Evolutionary conservation across 2,888 invertebrate genomes (phyloP).

Genomic region (Entomobrya proxima): DNA sequence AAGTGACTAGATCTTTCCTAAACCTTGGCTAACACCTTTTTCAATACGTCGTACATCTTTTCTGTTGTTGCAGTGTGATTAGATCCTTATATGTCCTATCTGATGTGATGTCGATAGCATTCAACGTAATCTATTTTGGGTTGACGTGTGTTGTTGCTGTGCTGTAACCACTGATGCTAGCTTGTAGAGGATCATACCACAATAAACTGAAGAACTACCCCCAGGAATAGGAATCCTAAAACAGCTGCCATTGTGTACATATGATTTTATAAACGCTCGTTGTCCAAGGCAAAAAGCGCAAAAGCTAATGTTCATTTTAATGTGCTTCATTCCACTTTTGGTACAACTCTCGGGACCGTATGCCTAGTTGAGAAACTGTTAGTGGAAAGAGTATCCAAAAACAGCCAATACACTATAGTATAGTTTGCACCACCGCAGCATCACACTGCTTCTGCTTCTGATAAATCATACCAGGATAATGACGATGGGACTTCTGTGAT

Average conservation of each 20-base stretch:
- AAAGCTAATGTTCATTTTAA: conserved; percentile 64
- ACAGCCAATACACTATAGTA: background rate
- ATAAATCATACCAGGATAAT: no score
- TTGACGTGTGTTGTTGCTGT: background rate
- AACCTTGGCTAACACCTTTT: conserved; percentile 13
- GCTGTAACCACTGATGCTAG: background rate
- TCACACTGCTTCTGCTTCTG: no score
- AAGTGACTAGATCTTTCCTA: background rate
- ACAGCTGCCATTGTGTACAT: background rate
- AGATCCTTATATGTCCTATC: background rate
- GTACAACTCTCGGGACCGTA: conserved; percentile 43
- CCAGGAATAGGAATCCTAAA: background rate
- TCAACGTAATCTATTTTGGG: conserved; percentile 32
- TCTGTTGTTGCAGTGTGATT: background rate
- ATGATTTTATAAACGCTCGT: background rate
- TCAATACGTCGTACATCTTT: conserved; percentile 34
- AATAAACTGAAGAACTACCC: background rate
- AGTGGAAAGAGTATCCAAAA: conserved; percentile 1
- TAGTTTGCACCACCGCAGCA: background rate
- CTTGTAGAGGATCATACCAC: background rate
- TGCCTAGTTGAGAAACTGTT: conserved; percentile 36
- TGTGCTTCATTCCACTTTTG: conserved; percentile 53
- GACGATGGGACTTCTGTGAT: no score
- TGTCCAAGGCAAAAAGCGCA: conserved; percentile 57
- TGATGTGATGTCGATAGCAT: conserved; percentile 14